These are phyloP conservation scores for Meganola albula DNA, from an alignment of 2,888 invertebrate species.

Conservation along the genomic window DNA sequence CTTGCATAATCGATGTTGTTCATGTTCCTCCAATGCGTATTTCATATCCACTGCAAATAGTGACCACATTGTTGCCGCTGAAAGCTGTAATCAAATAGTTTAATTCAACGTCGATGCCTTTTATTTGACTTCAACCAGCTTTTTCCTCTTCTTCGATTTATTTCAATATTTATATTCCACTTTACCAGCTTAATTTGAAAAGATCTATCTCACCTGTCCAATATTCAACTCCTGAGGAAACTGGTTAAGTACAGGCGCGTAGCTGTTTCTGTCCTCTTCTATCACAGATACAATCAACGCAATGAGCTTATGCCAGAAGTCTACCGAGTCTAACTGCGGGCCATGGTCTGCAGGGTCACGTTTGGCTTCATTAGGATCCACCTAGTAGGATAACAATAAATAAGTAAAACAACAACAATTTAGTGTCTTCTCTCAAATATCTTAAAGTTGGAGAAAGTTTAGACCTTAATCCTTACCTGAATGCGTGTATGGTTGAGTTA, in stretches of 20 bases:
- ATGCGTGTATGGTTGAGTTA: too few species aligned
- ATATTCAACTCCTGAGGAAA: constrained; percentile 99
- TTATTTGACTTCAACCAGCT: too few species aligned
- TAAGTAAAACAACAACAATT: too few species aligned
- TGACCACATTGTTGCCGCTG: constrained; percentile 98
- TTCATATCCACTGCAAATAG: constrained; percentile 98
- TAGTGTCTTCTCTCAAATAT: too few species aligned
- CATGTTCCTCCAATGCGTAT: constrained; percentile 98
- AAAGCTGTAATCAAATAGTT: constrained; percentile 87
- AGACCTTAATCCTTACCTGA: too few species aligned
- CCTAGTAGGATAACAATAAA: too few species aligned
- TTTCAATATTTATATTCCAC: too few species aligned
- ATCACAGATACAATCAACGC: constrained; percentile 98
- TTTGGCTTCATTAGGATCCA: constrained; percentile 93
- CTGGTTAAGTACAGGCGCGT: constrained; percentile 98
- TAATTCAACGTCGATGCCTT: neutral
- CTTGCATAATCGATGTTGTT: constrained; percentile 95
- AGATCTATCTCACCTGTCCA: constrained; percentile 82
- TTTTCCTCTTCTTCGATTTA: too few species aligned
- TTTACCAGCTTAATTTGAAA: neutral
- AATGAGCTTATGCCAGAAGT: constrained; percentile 99
- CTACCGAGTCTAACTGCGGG: constrained; percentile 91
- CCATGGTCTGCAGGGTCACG: constrained; percentile 92
- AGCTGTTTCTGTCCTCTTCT: constrained; percentile 98
- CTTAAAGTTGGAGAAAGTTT: too few species aligned